phyloP scores from a whole-genome alignment of 2,113 vertebrate species.

The Paedocypris sp. region DNA sequence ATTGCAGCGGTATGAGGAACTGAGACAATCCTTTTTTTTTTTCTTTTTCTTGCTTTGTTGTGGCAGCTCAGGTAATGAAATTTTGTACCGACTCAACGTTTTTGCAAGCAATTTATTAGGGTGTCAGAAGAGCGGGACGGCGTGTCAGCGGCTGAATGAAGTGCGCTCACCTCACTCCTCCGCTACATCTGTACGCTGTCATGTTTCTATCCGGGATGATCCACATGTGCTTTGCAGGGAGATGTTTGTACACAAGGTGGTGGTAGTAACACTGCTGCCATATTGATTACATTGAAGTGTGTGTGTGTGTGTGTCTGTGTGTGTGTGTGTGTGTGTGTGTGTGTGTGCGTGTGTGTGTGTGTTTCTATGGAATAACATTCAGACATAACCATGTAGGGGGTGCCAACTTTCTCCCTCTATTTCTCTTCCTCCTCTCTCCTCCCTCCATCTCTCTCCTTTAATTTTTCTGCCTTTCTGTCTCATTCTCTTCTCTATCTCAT shows the following conservation, averaged over 20 bases:
- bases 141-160: conserved; percentile 6
- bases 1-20: conserved; percentile 28
- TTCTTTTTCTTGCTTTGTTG: conserved; percentile 35
- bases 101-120: conserved; percentile 25
- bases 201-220: conserved; percentile 51
- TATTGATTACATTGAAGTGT: too few relatives aligned
- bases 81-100: conserved; percentile 38
- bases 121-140: conserved; percentile 10
- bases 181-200: conserved; percentile 40
- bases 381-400: background rate
- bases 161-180: conserved; percentile 33
- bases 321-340: too few relatives aligned
- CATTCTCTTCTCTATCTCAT: too few relatives aligned
- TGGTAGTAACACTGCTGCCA: conserved; percentile 40
- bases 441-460: too few relatives aligned
- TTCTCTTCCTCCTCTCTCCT: too few relatives aligned
- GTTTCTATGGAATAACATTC: conserved; percentile 7
- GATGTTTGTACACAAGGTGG: conserved; percentile 78
- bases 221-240: conserved; percentile 53
- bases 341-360: too few relatives aligned
- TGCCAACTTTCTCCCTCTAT: too few relatives aligned
- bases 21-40: conserved; percentile 42
- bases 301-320: too few relatives aligned
- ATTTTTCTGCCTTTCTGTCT: too few relatives aligned
- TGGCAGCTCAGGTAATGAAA: conserved; percentile 57